Percentiles rank a stretch among this genome's conserved stretches.
phyloP scores from a whole-genome alignment of 37 sponge, comb jelly and placozoan genomes.

The Aplysina aerophoba region DNA sequence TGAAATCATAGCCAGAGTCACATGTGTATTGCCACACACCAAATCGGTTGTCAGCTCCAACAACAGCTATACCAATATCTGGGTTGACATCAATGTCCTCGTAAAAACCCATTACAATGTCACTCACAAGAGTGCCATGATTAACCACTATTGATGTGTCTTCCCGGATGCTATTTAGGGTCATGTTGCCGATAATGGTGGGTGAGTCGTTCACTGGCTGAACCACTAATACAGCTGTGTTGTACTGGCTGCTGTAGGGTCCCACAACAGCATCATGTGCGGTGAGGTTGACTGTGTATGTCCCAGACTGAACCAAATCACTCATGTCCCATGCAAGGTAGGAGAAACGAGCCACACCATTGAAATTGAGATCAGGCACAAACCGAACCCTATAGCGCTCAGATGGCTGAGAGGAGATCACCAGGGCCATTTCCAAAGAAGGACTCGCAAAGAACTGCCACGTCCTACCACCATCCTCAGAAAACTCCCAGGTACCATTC shows the following conservation, averaged over 20 bases:
- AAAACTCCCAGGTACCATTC: conserved; percentile 84
- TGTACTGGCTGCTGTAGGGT: conserved; percentile 71
- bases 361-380: conserved; percentile 75
- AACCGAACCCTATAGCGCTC: conserved; percentile 58
- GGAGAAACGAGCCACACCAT: conserved; percentile 61
- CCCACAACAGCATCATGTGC: conserved; percentile 58
- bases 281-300: conserved; percentile 37
- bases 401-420: conserved; percentile 53
- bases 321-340: conserved; percentile 87
- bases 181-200: conserved; percentile 51
- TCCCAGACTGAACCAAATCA: conserved; percentile 36
- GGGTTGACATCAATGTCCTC: conserved; percentile 69
- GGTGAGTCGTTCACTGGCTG: conserved; percentile 91
- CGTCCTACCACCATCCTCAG: conserved; percentile 42
- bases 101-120: conserved; percentile 67
- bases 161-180: conserved; percentile 56
- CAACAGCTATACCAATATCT: conserved; percentile 71
- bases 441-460: conserved; percentile 75
- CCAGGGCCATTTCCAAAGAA: conserved; percentile 38
- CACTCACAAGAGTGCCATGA: conserved; percentile 74
- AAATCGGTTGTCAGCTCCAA: conserved; percentile 71
- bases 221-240: conserved; percentile 50
- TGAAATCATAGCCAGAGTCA: conserved; percentile 8
- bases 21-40: conserved; percentile 91
- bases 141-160: conserved; percentile 48